Base-by-base conservation (phyloP, 64 coral and sea anemone genomes). In the Anthopleura sola region DNA sequence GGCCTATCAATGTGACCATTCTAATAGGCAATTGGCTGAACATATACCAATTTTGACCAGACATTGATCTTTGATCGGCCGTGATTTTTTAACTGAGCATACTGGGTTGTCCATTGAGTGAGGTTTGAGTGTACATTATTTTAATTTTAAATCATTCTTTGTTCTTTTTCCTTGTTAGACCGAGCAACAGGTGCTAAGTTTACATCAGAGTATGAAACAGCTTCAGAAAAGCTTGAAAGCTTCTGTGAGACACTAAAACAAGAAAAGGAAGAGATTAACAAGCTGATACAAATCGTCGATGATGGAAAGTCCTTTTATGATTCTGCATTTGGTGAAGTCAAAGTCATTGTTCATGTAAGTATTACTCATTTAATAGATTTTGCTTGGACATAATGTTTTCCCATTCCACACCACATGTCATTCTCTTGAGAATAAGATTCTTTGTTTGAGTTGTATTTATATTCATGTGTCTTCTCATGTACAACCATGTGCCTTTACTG, bases 281-380 rank as follows among this genome's bases (percentile, higher is more conserved):
- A 90, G 13, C 15, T 98, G 49, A 81, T 98, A 23, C 56, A 88
- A 36, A 33, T 87, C 51, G 68, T 98, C 23, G 92, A 98, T 81
- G 96, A 98, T 92, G 92, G 96, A 36, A 89, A 90, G 64, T 86
- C 90, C 26, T 98, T 94, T 75, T 98, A 90, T 94, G 89, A 98
- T 82, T 86, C 90, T 37, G 84, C 96, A 17, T 91, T 92, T 84
- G 89, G 93, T 58, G 96, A 98, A 92, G 96, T 94, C 3, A 94
- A 94, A 92, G 86, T 98, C 36, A 98, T 98, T 46, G 96, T 94
- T 5, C 93, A 98, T 92, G 96, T 98, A 81, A 91, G 96, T 94
- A 20, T 75, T 11, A 18, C 5, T 34, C 36, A 13, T 54, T 80
- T 80, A 39, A n/a, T 39, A 37, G 24, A 23, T 3, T 26, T 19